A percentile compares a stretch with the other conserved stretches of the same genome.
Conservation (phyloP, 2,113 vertebrate genomes). For the Microtus richardsoni region DNA sequence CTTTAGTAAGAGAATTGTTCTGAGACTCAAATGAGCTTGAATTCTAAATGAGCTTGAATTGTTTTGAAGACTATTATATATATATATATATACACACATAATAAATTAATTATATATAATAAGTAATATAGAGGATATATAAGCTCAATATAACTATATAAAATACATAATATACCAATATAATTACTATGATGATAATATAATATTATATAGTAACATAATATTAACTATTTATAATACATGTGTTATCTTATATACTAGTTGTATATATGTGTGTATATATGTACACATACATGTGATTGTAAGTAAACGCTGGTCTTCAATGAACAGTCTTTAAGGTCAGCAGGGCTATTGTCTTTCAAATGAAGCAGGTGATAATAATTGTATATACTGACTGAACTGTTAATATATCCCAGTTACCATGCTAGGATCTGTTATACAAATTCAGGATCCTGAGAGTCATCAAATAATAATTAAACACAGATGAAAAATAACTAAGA, state of each 20-base stretch:
- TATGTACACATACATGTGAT: neutral
- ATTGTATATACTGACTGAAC: neutral
- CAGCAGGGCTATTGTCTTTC: neutral
- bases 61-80: neutral
- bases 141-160: no score
- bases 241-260: neutral
- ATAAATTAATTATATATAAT: neutral
- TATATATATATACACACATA: no score
- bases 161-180: no score
- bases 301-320: constrained; percentile 9
- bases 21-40: constrained; percentile 31
- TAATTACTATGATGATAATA: no score
- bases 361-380: neutral
- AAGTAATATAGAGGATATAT: neutral
- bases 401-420: neutral
- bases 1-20: neutral
- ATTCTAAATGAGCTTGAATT: constrained; percentile 17
- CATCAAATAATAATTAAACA: neutral
- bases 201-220: neutral
- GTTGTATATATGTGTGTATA: neutral
- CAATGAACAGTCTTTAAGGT: neutral
- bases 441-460: neutral
- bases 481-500: neutral
- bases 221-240: neutral
- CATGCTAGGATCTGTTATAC: neutral